Conservation (phyloP, 2,888 invertebrate species). For the Phytoseiulus persimilis region DNA sequence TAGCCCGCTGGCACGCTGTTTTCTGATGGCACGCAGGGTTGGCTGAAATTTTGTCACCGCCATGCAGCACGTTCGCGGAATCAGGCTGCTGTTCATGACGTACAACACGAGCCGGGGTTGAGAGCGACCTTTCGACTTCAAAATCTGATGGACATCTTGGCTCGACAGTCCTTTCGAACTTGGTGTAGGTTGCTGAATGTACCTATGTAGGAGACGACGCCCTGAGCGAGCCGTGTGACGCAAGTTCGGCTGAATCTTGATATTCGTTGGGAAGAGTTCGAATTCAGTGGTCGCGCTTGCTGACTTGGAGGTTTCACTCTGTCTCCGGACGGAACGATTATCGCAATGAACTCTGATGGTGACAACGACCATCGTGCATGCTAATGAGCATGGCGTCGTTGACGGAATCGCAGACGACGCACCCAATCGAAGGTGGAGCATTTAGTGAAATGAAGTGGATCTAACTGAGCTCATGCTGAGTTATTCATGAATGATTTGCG, state of each 20-base stretch:
- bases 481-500: constrained; percentile 5
- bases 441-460: not conserved
- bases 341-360: no score
- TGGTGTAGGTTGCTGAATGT: no score
- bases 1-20: not conserved
- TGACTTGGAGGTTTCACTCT: no score
- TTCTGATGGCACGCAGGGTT: not conserved
- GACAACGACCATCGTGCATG: not conserved
- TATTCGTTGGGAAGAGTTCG: no score
- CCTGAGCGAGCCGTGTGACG: no score
- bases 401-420: not conserved
- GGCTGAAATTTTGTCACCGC: not conserved
- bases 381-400: not conserved
- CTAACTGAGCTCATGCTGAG: not conserved
- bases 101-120: not conserved
- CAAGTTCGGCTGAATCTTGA: no score
- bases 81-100: not conserved
- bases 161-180: no score
- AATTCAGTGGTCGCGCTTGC: no score
- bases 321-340: no score
- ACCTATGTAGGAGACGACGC: no score
- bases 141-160: not conserved
- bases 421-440: not conserved
- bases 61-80: not conserved
- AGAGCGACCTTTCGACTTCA: not conserved